Evolutionary conservation across 2,113 vertebrate species (phyloP).

Genomic region (Hassar affinis): DNA sequence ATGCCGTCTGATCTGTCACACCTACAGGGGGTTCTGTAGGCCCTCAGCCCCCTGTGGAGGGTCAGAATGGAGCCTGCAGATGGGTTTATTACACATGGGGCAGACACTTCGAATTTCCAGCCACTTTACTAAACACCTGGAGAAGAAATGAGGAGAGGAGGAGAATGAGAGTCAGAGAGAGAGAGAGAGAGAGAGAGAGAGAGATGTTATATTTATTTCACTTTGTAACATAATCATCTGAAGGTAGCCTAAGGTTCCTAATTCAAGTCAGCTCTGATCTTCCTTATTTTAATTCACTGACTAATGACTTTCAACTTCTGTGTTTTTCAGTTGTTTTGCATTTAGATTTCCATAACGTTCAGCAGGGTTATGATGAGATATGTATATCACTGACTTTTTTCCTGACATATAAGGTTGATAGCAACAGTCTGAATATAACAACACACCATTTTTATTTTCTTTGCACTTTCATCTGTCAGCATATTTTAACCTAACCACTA

Average conservation of each 20-base stretch:
- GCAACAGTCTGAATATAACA: background rate
- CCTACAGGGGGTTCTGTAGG: slow-evolving; percentile 63
- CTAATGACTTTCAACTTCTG: background rate
- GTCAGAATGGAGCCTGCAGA: slow-evolving; percentile 67
- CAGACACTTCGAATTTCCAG: slow-evolving; percentile 78
- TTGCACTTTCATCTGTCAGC: background rate
- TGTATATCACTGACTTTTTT: background rate
- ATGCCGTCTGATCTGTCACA: slow-evolving; percentile 57
- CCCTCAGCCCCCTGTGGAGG: slow-evolving; percentile 54
- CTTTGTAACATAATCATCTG: slow-evolving; percentile 5
- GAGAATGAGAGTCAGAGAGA: background rate
- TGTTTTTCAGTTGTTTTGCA: slow-evolving; percentile 2
- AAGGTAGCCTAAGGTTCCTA: background rate
- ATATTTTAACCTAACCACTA: background rate
- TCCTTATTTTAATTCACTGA: background rate
- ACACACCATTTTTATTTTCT: background rate
- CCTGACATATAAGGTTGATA: background rate
- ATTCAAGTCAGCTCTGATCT: background rate
- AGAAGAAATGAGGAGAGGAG: slow-evolving; percentile 14
- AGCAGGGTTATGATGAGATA: background rate
- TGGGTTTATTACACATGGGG: slow-evolving; percentile 78
- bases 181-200: background rate
- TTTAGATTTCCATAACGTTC: background rate
- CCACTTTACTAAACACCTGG: slow-evolving; percentile 79
- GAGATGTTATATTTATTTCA: background rate